Evolutionary conservation across 2,888 invertebrate genomes (phyloP).

Genomic region (Pycnomerus fuliginosus): DNA sequence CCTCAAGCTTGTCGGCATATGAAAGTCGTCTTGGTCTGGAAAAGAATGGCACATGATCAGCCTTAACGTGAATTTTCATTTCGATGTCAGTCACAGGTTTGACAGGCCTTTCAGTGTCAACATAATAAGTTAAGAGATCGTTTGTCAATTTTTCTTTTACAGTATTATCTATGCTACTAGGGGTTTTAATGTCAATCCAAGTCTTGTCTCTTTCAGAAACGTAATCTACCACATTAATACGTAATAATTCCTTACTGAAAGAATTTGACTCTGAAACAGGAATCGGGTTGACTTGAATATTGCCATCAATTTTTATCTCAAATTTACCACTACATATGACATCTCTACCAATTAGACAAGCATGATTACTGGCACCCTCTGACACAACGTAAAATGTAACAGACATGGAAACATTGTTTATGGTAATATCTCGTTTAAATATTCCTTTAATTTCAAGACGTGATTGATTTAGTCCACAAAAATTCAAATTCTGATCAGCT

Average conservation of each 20-base stretch:
- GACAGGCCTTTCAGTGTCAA: not conserved
- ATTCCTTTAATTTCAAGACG: not conserved
- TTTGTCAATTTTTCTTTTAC: not conserved
- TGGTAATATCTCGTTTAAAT: not conserved
- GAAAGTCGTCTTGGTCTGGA: not conserved
- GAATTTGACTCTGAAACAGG: too few relatives aligned
- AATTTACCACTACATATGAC: not conserved
- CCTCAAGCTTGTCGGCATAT: not conserved
- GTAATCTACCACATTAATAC: not conserved
- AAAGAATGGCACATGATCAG: not conserved
- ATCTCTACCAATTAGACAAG: slow-evolving; percentile 8
- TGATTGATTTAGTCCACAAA: too few relatives aligned
- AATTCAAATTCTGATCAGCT: too few relatives aligned
- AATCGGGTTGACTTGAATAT: not conserved
- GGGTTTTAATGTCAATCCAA: not conserved
- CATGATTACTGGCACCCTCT: not conserved
- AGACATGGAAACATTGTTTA: not conserved
- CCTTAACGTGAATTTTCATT: not conserved
- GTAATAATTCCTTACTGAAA: not conserved
- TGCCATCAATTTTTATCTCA: not conserved
- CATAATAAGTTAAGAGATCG: not conserved
- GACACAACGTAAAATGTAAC: slow-evolving; percentile 8
- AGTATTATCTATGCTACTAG: not conserved
- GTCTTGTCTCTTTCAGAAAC: not conserved
- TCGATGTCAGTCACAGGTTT: not conserved